phyloP scores from a whole-genome alignment of 2,797 vertebrate genomes.

The Paratrypauchen microcephalus region DNA sequence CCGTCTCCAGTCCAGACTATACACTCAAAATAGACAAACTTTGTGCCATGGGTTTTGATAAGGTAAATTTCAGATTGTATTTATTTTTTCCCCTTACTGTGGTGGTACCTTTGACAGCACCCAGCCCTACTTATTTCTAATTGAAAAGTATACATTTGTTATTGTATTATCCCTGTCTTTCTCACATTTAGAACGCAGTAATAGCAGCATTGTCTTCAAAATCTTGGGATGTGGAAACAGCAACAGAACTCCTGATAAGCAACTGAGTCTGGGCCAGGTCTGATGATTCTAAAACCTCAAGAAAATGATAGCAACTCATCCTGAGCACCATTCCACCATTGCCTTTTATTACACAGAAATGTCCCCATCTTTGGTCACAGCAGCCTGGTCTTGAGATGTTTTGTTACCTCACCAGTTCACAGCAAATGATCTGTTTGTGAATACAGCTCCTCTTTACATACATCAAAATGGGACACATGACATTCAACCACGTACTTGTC shows the following conservation, averaged over 20 bases:
- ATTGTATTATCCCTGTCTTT: slow-evolving; percentile 4
- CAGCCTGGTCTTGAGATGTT: slow-evolving; percentile 42
- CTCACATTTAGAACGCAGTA: slow-evolving; percentile 88
- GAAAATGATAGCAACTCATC: slow-evolving; percentile 44
- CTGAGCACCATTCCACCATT: slow-evolving; percentile 43
- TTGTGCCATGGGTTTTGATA: slow-evolving; percentile 99
- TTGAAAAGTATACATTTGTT: neutral
- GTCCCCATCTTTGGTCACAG: slow-evolving; percentile 27
- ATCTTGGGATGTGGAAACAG: slow-evolving; percentile 98
- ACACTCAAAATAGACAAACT: slow-evolving; percentile 99
- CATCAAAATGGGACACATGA: slow-evolving; percentile 16
- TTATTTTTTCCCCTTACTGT: neutral
- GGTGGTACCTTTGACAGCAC: no score
- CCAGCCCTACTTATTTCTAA: neutral
- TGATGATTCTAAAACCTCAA: slow-evolving; percentile 76
- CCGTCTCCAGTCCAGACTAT: slow-evolving; percentile 95
- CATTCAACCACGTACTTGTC: slow-evolving; percentile 24
- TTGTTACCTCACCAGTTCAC: slow-evolving; percentile 42
- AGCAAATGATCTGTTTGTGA: slow-evolving; percentile 42
- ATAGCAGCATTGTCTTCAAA: slow-evolving; percentile 99
- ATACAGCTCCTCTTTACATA: slow-evolving; percentile 20
- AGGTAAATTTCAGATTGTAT: slow-evolving; percentile 79
- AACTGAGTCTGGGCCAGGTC: slow-evolving; percentile 85
- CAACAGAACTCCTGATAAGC: slow-evolving; percentile 97
- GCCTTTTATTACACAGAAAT: slow-evolving; percentile 49